Evolutionary conservation across 2,113 vertebrate genomes (phyloP), one percentile per base, ranked within the genome.

Genomic region (Irena cyanogastra): DNA sequence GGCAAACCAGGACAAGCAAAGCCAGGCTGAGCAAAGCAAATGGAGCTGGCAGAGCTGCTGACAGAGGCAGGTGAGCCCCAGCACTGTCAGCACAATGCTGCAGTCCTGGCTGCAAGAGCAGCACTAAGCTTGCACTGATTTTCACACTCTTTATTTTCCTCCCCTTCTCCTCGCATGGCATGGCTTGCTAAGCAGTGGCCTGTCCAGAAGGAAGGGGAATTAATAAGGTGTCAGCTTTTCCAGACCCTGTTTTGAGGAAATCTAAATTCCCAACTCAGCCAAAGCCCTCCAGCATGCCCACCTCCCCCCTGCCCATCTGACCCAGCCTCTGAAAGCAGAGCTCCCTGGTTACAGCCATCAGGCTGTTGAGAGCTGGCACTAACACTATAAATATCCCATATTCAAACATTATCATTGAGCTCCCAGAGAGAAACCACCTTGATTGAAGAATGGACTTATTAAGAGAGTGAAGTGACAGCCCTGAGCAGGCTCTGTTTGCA

Each of bases 401-500:
- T 63, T 95, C 92, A 88, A 85, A 92, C 83, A 76, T 41, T 54
- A 53, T 11, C 15, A 1, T 9, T 56, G 47, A 86, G 82, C 33
- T 93, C 59, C 35, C 50, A 41, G 85, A 95, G 75, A 85, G 66
- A 87, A 95, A 80, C 70, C 37, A 91, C 68, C 44, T 86, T 94
- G 93, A 88, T 23, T 93, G 93, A 96, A 92, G 90, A 96, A 96
- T 20, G 47, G 79, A 41, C 79, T 95, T 87, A 92, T 95, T 92
- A 95, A 71, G 54, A 59, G 68, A 96, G 83, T 1, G 31, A 66
- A 92, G 47, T 71, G 92, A 97, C 92, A 96, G 82, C 79, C 92
- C 20, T 77, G 85, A 83, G 82, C 75, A 79, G 83, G 70, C 81
- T 97, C 24, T 5, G 15, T 79, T 94, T 85, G 79, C 93, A 79